These are phyloP conservation scores for Erpobdella octoculata DNA, from an alignment of 2,888 invertebrate species.

Conservation along the genomic window DNA sequence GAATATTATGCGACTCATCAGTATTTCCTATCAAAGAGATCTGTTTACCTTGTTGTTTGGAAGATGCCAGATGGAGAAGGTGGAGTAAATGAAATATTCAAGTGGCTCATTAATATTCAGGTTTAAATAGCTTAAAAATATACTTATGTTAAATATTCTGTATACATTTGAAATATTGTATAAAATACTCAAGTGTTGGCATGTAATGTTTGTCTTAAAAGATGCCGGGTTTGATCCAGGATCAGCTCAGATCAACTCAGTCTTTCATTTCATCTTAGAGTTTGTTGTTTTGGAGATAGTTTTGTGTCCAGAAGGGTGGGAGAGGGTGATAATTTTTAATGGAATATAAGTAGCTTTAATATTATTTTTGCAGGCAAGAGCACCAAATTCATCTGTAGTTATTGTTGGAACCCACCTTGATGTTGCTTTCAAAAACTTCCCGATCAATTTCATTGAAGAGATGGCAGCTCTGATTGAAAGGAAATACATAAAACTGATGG, in stretches of 20 bases:
- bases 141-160: not conserved
- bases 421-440: constrained; percentile 57
- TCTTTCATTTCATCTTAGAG: no score
- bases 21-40: constrained; percentile 89
- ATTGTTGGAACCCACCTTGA: constrained; percentile 67
- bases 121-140: constrained; percentile 46
- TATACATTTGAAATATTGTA: not conserved
- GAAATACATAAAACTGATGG: constrained; percentile 73
- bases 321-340: no score
- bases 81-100: constrained; percentile 79
- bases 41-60: constrained; percentile 91
- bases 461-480: constrained; percentile 65
- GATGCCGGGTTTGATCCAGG: no score
- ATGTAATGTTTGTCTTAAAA: no score
- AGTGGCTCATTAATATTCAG: constrained; percentile 92
- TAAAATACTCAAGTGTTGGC: not conserved
- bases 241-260: no score
- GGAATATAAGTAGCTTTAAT: no score
- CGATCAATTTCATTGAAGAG: constrained; percentile 62
- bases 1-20: constrained; percentile 98
- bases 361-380: constrained; percentile 36
- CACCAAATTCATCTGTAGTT: constrained; percentile 38
- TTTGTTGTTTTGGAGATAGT: no score
- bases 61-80: constrained; percentile 77
- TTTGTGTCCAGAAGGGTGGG: no score